phyloP scores from a whole-genome alignment of 92 coral and sea anemone genomes.

The Umimayanthus kanabou region DNA sequence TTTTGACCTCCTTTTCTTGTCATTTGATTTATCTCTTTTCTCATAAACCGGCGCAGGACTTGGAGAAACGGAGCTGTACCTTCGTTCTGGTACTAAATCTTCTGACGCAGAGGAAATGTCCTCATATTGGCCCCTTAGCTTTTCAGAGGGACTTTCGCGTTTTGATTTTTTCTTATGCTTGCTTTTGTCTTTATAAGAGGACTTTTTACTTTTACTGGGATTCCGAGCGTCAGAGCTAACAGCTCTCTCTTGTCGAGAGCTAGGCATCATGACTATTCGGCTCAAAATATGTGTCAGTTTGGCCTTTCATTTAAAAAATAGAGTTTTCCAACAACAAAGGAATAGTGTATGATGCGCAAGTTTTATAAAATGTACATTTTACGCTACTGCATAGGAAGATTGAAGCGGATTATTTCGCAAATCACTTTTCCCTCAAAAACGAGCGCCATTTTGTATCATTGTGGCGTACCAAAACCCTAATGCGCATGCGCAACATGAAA shows the following conservation, averaged over 20 bases:
- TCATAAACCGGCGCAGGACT: conserved; percentile 81
- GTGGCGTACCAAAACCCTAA: conserved; percentile 42
- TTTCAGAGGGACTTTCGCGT: conserved; percentile 83
- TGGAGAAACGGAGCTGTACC: conserved; percentile 84
- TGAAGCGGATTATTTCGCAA: conserved; percentile 82
- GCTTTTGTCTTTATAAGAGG: conserved; percentile 93
- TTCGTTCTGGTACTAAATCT: conserved; percentile 81
- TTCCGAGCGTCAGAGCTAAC: conserved; percentile 94
- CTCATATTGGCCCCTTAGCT: conserved; percentile 96
- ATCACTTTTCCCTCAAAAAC: conserved; percentile 49
- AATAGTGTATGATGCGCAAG: conserved; percentile 56
- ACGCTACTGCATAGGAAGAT: conserved; percentile 74
- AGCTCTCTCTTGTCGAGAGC: conserved; percentile 88
- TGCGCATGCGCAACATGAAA: conserved; percentile 74
- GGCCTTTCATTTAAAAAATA: conserved; percentile 67
- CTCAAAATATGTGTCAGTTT: conserved; percentile 70
- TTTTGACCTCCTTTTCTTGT: conserved; percentile 78
- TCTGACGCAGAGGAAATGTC: conserved; percentile 98
- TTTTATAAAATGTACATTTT: conserved; percentile 69
- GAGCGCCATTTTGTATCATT: conserved; percentile 96
- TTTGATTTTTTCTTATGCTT: conserved; percentile 87
- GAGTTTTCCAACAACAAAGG: conserved; percentile 62
- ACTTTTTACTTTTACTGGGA: conserved; percentile 97
- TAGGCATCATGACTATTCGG: conserved; percentile 90
- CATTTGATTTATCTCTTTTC: conserved; percentile 82